Conservation (phyloP, 1,140 invertebrate genomes). For the Orius insidiosus region DNA sequence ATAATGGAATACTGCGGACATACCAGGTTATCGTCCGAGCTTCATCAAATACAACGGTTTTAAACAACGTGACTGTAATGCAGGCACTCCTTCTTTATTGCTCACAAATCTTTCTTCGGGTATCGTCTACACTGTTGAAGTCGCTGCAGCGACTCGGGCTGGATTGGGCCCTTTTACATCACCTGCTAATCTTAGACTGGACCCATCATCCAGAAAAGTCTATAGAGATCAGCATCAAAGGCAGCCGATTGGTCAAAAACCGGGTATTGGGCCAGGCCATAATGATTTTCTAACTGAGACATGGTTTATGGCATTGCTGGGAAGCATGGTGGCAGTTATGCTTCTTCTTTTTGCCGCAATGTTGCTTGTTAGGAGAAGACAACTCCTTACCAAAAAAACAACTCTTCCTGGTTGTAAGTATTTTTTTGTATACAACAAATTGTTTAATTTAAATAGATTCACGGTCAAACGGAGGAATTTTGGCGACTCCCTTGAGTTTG, state of each 20-base stretch:
- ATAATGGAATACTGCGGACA: constrained; percentile 52
- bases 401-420: constrained; percentile 18
- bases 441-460: constrained; percentile 26
- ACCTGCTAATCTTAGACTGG: constrained; percentile 43
- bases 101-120: constrained; percentile 44
- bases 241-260: constrained; percentile 33
- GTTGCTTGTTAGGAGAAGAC: constrained; percentile 38
- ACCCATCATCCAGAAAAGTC: constrained; percentile 32
- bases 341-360: constrained; percentile 50
- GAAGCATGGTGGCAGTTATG: constrained; percentile 52
- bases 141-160: constrained; percentile 52
- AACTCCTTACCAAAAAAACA: constrained; percentile 41
- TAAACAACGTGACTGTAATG: constrained; percentile 40
- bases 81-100: constrained; percentile 33
- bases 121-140: constrained; percentile 42
- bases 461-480: constrained; percentile 28
- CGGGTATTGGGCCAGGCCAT: constrained; percentile 16
- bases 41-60: constrained; percentile 19
- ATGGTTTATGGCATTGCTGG: constrained; percentile 60
- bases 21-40: constrained; percentile 29
- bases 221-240: constrained; percentile 18
- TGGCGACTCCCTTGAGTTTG: constrained; percentile 26
- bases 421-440: not conserved
- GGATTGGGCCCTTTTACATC: constrained; percentile 55
- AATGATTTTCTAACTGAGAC: constrained; percentile 19